Evolutionary conservation across 1,140 invertebrate genomes (phyloP).

Genomic region (Hyles vespertilio): DNA sequence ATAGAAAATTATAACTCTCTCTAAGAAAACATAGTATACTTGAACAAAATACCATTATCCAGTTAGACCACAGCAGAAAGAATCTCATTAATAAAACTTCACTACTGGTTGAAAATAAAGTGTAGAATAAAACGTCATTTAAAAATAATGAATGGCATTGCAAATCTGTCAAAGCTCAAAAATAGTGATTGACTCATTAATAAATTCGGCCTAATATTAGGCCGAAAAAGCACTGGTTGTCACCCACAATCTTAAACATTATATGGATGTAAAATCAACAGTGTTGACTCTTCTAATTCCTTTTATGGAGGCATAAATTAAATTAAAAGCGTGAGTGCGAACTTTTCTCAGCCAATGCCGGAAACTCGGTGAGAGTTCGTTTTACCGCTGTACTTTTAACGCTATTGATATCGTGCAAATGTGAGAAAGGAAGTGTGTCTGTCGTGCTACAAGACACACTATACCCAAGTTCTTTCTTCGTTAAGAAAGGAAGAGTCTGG

Average conservation of each 20-base stretch:
- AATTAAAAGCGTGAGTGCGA: slow-evolving; percentile 30
- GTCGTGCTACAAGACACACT: slow-evolving; percentile 60
- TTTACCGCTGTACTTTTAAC: slow-evolving; percentile 62
- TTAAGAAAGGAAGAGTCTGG: slow-evolving; percentile 45
- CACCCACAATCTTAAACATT: neutral
- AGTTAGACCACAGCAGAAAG: too few relatives aligned
- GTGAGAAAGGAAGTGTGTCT: slow-evolving; percentile 74
- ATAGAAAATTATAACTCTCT: slow-evolving; percentile 3
- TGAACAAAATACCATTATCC: neutral
- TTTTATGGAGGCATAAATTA: slow-evolving; percentile 15
- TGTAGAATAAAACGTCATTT: too few relatives aligned
- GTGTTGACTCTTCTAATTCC: neutral
- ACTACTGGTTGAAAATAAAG: too few relatives aligned
- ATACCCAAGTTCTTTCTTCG: slow-evolving; percentile 61
- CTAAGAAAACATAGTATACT: neutral
- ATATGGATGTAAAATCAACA: neutral
- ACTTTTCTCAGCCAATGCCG: slow-evolving; percentile 49
- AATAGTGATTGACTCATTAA: slow-evolving; percentile 40
- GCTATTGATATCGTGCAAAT: slow-evolving; percentile 72
- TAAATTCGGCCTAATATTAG: too few relatives aligned
- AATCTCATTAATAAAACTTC: too few relatives aligned
- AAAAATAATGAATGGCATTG: too few relatives aligned
- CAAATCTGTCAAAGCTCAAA: slow-evolving; percentile 28
- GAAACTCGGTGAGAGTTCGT: slow-evolving; percentile 62
- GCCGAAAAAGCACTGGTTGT: too few relatives aligned